phyloP scores from a whole-genome alignment of 2,888 invertebrate species.

The Tillus elongatus region DNA sequence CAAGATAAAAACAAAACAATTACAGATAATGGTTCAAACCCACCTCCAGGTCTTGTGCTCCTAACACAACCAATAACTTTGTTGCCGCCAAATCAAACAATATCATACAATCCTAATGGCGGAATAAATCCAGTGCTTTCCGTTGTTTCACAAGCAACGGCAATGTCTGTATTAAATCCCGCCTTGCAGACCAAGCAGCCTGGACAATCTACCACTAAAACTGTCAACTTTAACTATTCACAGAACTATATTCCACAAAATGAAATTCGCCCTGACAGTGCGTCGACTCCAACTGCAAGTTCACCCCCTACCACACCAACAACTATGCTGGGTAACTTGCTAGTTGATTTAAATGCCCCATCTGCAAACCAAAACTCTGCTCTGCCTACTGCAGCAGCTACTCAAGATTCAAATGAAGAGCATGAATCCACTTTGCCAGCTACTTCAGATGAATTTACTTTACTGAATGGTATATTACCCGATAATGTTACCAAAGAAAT shows the following conservation, averaged over 20 bases:
- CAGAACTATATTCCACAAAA: slow-evolving; percentile 34
- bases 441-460: slow-evolving; percentile 24
- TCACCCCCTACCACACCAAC: slow-evolving; percentile 6
- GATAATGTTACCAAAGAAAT: slow-evolving; percentile 32
- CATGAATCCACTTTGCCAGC: slow-evolving; percentile 6
- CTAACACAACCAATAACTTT: slow-evolving; percentile 9
- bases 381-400: slow-evolving; percentile 11
- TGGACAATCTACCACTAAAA: slow-evolving; percentile 15
- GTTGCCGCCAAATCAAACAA: slow-evolving; percentile 26
- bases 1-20: background rate
- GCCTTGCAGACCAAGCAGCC: slow-evolving; percentile 11
- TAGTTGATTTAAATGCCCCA: background rate
- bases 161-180: slow-evolving; percentile 20
- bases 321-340: background rate
- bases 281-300: background rate
- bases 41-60: background rate
- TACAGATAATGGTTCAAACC: background rate
- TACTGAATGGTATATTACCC: slow-evolving; percentile 29
- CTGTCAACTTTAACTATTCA: slow-evolving; percentile 21
- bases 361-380: slow-evolving; percentile 9
- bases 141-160: background rate
- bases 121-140: background rate
- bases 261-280: slow-evolving; percentile 14
- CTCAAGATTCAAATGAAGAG: slow-evolving; percentile 13
- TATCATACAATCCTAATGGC: background rate